A percentile compares a stretch with the other conserved stretches of the same genome.
phyloP scores from a whole-genome alignment of 1,140 invertebrate genomes.

The Pissodes strobi region DNA sequence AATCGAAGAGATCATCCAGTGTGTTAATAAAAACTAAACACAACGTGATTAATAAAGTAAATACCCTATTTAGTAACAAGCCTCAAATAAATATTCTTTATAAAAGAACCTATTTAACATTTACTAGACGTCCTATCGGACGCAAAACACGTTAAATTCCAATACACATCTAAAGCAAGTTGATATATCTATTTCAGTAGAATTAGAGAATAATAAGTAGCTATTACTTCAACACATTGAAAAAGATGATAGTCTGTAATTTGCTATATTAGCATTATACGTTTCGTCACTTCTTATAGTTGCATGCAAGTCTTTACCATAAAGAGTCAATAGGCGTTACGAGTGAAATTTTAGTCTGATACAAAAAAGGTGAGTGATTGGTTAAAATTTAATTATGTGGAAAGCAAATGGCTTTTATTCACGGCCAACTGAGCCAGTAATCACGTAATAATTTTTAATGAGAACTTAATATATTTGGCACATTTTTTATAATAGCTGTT shows the following conservation, averaged over 20 bases:
- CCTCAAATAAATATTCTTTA: too few species aligned
- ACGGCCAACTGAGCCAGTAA: too few species aligned
- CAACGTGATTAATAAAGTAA: too few species aligned
- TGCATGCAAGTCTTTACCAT: neutral
- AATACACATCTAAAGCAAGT: constrained; percentile 7
- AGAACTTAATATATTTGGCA: too few species aligned
- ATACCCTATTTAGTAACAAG: too few species aligned
- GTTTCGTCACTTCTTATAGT: constrained; percentile 1
- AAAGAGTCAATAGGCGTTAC: constrained; percentile 13
- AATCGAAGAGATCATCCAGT: too few species aligned
- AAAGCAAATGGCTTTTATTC: constrained; percentile 8
- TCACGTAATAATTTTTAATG: too few species aligned
- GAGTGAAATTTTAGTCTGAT: constrained; percentile 2
- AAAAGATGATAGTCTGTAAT: neutral
- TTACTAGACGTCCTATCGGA: neutral
- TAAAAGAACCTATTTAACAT: neutral
- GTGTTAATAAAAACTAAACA: too few species aligned
- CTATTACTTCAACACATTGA: neutral
- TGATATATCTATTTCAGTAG: constrained; percentile 13
- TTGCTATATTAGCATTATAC: constrained; percentile 1
- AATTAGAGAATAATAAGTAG: constrained; percentile 10
- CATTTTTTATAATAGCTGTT: too few species aligned
- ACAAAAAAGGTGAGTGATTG: constrained; percentile 17
- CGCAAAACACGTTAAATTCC: constrained; percentile 4
- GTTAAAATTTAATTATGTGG: constrained; percentile 12